Conservation (phyloP, 2,888 invertebrate species). For the Lasius platythorax region DNA sequence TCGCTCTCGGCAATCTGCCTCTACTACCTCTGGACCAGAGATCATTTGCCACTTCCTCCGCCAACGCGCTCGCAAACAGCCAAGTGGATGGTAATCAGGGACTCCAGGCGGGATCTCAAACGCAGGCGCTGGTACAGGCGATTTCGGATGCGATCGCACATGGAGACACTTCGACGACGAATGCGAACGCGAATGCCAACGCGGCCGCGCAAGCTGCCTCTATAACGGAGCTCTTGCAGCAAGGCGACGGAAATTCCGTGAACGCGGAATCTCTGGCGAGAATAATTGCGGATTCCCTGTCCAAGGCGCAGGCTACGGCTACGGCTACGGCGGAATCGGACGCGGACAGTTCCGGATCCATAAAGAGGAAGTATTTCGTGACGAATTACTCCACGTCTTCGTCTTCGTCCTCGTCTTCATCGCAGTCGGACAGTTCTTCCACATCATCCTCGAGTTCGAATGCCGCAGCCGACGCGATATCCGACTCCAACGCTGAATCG, state of each 20-base stretch:
- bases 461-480: not conserved
- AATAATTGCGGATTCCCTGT: not conserved
- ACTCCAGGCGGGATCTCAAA: not conserved
- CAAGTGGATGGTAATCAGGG: not conserved
- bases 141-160: not conserved
- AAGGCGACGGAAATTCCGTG: not conserved
- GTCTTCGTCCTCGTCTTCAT: not conserved
- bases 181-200: not conserved
- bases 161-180: not conserved
- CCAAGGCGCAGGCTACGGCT: not conserved
- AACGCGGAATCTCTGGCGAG: not conserved
- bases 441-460: not conserved
- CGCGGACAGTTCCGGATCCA: not conserved
- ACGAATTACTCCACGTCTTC: not conserved
- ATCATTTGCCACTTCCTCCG: not conserved
- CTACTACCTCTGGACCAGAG: not conserved
- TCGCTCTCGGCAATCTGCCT: not conserved
- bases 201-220: not conserved
- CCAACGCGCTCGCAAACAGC: not conserved
- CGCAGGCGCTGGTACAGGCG: not conserved
- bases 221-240: not conserved
- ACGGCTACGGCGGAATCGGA: not conserved
- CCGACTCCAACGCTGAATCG: not conserved
- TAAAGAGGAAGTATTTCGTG: not conserved
- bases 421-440: not conserved